Evolutionary conservation across 2,888 invertebrate genomes (phyloP).

Genomic region (Chaetogeoica ovagalla): DNA sequence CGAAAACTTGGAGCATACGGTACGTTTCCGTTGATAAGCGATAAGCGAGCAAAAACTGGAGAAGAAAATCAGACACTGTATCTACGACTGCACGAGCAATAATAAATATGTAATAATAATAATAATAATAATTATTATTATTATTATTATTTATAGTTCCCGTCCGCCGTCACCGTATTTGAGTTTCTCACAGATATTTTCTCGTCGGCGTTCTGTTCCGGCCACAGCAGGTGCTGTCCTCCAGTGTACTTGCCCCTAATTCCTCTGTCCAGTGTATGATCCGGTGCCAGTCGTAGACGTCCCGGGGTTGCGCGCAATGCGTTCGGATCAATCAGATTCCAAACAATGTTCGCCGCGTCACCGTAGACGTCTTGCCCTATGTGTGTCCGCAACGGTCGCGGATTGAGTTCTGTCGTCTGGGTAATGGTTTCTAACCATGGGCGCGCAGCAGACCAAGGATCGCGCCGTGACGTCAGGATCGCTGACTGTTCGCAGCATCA

Average conservation of each 20-base stretch:
- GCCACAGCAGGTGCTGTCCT: too few species aligned
- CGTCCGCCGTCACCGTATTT: not conserved
- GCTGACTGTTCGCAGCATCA: slow-evolving; percentile 59
- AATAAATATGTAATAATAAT: not conserved
- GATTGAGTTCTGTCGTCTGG: slow-evolving; percentile 43
- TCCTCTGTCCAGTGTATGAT: not conserved
- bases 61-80: slow-evolving; percentile 40
- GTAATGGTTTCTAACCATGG: slow-evolving; percentile 68
- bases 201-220: not conserved
- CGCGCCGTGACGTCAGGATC: slow-evolving; percentile 73
- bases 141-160: too few species aligned
- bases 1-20: slow-evolving; percentile 41
- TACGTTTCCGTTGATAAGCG: slow-evolving; percentile 38
- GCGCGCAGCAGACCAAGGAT: slow-evolving; percentile 93
- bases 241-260: too few species aligned
- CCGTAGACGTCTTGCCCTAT: slow-evolving; percentile 14
- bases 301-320: not conserved
- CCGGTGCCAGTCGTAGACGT: not conserved
- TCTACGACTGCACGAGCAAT: not conserved
- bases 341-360: not conserved
- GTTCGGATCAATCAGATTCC: not conserved
- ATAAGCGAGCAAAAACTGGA: slow-evolving; percentile 49
- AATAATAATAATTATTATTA: too few species aligned
- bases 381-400: slow-evolving; percentile 22
- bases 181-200: not conserved